Percentiles rank a stretch among this genome's conserved stretches.
Conservation (phyloP, 2,797 vertebrate species). For the Florisuga fusca region DNA sequence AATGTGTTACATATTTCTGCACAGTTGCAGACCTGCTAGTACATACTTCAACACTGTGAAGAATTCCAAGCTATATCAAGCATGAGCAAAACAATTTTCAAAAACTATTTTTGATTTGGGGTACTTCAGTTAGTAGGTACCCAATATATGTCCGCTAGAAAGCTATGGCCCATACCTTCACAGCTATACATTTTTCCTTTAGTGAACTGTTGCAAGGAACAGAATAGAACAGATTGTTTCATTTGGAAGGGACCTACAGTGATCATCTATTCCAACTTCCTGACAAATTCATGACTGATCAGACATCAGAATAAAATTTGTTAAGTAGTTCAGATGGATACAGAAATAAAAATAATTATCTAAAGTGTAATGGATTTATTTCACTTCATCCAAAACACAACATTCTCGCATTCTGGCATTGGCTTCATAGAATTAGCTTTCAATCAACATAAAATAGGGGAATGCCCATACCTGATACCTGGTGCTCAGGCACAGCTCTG, state of each 20-base stretch:
- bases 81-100: not conserved
- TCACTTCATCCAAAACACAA: not conserved
- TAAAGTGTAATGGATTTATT: not conserved
- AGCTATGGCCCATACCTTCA: not conserved
- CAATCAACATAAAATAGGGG: not conserved
- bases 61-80: not conserved
- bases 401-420: not conserved
- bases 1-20: not conserved
- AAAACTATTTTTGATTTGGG: not conserved
- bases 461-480: not conserved
- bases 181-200: not conserved
- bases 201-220: not conserved
- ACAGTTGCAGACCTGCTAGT: not conserved
- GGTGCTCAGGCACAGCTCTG: not conserved
- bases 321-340: not conserved
- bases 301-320: not conserved
- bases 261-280: no score
- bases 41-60: not conserved
- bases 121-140: not conserved
- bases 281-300: no score
- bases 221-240: no score
- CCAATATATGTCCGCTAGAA: accelerated
- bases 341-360: not conserved
- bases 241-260: no score
- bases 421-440: not conserved